A percentile compares a stretch with the other conserved stretches of the same genome.
phyloP scores from a whole-genome alignment of 2,888 invertebrate species.

The Drosophila monieri region DNA sequence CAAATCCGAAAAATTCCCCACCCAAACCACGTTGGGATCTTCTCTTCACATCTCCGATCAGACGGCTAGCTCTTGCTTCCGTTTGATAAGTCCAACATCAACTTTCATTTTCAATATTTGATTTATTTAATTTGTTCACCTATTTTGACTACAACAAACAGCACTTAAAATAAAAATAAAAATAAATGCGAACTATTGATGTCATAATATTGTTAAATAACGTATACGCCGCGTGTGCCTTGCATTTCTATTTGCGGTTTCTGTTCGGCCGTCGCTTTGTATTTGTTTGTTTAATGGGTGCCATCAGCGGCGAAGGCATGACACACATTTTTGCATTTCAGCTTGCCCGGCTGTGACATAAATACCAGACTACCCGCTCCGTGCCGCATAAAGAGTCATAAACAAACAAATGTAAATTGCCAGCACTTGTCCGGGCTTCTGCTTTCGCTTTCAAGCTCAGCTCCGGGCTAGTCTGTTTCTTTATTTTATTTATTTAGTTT shows the following conservation, averaged over 20 bases:
- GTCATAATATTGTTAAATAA: slow-evolving; percentile 75
- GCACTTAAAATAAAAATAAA: slow-evolving; percentile 39
- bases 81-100: slow-evolving; percentile 28
- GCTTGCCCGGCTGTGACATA: slow-evolving; percentile 58
- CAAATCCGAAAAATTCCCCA: slow-evolving; percentile 6
- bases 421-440: slow-evolving; percentile 31
- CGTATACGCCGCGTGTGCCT: slow-evolving; percentile 62
- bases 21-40: slow-evolving; percentile 1
- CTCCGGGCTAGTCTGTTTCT: slow-evolving; percentile 4
- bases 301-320: slow-evolving; percentile 63
- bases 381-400: slow-evolving; percentile 45
- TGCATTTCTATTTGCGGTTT: slow-evolving; percentile 67
- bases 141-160: slow-evolving; percentile 43
- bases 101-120: slow-evolving; percentile 60
- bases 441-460: slow-evolving; percentile 68
- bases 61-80: slow-evolving; percentile 21
- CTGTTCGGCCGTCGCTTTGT: slow-evolving; percentile 12
- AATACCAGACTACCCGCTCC: slow-evolving; percentile 30
- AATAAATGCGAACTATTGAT: slow-evolving; percentile 46
- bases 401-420: slow-evolving; percentile 63
- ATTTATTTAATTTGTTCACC: slow-evolving; percentile 63
- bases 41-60: neutral
- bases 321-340: slow-evolving; percentile 73
- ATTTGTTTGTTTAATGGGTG: slow-evolving; percentile 47
- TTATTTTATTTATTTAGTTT: slow-evolving; percentile 10